Conservation (phyloP, 2,888 invertebrate species). For the Incurvaria masculella region DNA sequence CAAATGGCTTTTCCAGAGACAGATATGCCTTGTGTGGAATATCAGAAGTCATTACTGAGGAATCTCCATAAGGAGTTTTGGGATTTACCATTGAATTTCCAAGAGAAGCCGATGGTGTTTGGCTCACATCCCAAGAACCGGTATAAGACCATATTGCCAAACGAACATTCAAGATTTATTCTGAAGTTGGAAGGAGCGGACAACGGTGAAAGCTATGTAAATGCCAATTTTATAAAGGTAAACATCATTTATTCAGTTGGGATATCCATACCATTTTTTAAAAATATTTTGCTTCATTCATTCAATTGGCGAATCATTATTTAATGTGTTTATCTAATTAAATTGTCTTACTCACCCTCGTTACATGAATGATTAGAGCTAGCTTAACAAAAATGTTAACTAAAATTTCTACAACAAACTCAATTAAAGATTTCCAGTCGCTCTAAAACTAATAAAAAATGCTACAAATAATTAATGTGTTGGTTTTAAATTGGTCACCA, state of each 20-base stretch:
- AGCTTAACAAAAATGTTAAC: too few species aligned
- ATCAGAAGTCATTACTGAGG: slow-evolving; percentile 59
- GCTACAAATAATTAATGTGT: too few species aligned
- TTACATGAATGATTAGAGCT: too few species aligned
- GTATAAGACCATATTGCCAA: slow-evolving; percentile 86
- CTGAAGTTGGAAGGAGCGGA: slow-evolving; percentile 53
- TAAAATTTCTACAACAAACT: too few species aligned
- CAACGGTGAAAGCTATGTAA: slow-evolving; percentile 75
- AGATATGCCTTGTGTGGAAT: slow-evolving; percentile 53
- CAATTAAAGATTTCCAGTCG: too few species aligned
- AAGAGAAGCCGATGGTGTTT: slow-evolving; percentile 84
- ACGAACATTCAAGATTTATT: slow-evolving; percentile 82
- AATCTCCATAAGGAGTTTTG: slow-evolving; percentile 87
- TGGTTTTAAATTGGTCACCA: too few species aligned
- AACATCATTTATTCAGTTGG: too few species aligned
- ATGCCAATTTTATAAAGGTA: slow-evolving; percentile 92
- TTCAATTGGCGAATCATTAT: too few species aligned
- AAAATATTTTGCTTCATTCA: too few species aligned
- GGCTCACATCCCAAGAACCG: slow-evolving; percentile 89
- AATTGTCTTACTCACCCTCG: too few species aligned
- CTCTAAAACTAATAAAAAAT: too few species aligned
- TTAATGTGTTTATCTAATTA: too few species aligned
- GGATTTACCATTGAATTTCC: slow-evolving; percentile 91
- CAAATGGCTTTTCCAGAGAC: slow-evolving; percentile 39
- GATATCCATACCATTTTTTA: background rate